Percentiles rank a stretch among this genome's conserved stretches.
Conservation (phyloP, 2,888 invertebrate species). For the Quadroppia sp. region DNA sequence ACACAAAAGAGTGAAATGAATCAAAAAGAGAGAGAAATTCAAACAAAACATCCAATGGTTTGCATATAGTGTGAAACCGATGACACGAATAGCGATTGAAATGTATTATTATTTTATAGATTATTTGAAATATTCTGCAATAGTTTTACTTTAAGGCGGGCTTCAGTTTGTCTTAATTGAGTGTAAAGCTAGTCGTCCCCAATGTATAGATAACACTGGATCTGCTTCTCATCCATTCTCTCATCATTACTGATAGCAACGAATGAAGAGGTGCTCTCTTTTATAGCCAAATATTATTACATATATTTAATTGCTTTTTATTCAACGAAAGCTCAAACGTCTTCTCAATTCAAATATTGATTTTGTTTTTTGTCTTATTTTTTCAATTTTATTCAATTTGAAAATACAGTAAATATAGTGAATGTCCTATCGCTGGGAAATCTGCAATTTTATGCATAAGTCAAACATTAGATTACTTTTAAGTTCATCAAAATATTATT, state of each 20-base stretch:
- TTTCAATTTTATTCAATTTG: neutral
- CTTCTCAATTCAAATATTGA: neutral
- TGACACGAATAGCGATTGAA: slow-evolving; percentile 26
- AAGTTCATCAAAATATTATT: slow-evolving; percentile 9
- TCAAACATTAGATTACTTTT: neutral
- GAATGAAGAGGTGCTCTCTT: slow-evolving; percentile 33
- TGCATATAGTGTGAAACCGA: neutral
- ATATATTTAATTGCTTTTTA: neutral
- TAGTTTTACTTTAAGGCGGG: slow-evolving; percentile 13
- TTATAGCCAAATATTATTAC: neutral
- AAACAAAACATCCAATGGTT: neutral
- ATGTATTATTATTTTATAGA: neutral
- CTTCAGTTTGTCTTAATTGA: slow-evolving; percentile 36
- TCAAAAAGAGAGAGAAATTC: neutral
- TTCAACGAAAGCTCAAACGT: slow-evolving; percentile 14
- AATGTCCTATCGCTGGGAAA: slow-evolving; percentile 36
- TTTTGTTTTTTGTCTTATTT: neutral
- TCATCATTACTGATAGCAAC: slow-evolving; percentile 32
- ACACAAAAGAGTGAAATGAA: neutral
- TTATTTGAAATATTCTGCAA: neutral
- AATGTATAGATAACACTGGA: neutral
- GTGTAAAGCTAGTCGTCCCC: slow-evolving; percentile 36
- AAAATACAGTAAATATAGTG: neutral
- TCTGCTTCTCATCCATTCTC: slow-evolving; percentile 26
- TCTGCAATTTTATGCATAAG: slow-evolving; percentile 30